These are phyloP conservation scores for Hypomecis atomaria DNA, from an alignment of 2,888 invertebrate genomes.

Conservation along the genomic window DNA sequence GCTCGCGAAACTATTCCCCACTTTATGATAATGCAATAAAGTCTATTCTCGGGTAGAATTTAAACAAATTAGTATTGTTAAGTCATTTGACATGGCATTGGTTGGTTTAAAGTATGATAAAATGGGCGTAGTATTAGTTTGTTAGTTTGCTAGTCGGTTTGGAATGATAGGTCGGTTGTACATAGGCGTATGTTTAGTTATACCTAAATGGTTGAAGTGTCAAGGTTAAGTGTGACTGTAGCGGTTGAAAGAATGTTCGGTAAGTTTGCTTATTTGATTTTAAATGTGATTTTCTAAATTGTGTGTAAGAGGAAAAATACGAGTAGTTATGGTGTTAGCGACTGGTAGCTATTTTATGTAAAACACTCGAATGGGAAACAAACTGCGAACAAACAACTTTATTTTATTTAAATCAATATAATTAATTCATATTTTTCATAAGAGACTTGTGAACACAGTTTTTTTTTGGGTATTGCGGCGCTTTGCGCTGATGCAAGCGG, in stretches of 20 bases:
- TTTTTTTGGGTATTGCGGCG: too few species aligned
- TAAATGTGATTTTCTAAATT: too few species aligned
- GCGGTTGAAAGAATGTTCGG: conserved; percentile 1
- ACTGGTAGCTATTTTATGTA: too few species aligned
- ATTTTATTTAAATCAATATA: too few species aligned
- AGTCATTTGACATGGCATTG: conserved; percentile 74
- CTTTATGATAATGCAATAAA: conserved; percentile 36
- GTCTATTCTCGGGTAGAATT: conserved; percentile 46
- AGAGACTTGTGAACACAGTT: too few species aligned
- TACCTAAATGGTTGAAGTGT: conserved; percentile 23
- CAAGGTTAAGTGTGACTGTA: conserved; percentile 9
- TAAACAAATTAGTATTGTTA: conserved; percentile 41
- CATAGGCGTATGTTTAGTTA: conserved; percentile 19
- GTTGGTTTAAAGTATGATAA: conserved; percentile 76
- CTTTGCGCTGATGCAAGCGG: too few species aligned
- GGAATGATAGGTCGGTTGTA: conserved; percentile 32
- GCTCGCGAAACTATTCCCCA: conserved; percentile 5
- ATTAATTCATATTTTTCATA: too few species aligned
- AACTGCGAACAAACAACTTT: too few species aligned
- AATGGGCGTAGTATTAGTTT: conserved; percentile 75
- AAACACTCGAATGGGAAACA: too few species aligned
- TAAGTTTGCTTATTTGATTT: conserved; percentile 6
- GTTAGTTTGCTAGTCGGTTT: conserved; percentile 51
- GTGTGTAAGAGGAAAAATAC: background rate
- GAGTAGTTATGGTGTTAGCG: too few species aligned